Conservation (phyloP, 2,888 invertebrate species). For the Drosophila basisetae region DNA sequence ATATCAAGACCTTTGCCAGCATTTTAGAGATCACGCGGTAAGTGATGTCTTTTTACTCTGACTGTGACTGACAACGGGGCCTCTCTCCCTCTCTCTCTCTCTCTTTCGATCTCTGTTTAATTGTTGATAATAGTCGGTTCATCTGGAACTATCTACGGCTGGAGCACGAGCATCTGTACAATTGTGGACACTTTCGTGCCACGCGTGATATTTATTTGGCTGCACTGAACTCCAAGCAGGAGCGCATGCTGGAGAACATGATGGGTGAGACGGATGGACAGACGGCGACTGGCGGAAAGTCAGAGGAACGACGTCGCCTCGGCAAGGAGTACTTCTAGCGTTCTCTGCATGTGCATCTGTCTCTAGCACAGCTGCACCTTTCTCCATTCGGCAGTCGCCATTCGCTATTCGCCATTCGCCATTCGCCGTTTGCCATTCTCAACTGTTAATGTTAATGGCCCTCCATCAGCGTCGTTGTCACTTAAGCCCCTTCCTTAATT, state of each 20-base stretch:
- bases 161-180: slow-evolving; percentile 99
- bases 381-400: neutral
- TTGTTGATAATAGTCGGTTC: slow-evolving; percentile 88
- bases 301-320: slow-evolving; percentile 39
- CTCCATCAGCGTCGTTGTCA: slow-evolving; percentile 48
- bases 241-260: slow-evolving; percentile 93
- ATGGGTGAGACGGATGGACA: slow-evolving; percentile 95
- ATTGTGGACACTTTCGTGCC: slow-evolving; percentile 98
- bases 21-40: slow-evolving; percentile 95
- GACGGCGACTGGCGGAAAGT: slow-evolving; percentile 88
- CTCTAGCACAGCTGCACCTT: slow-evolving; percentile 27
- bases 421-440: slow-evolving; percentile 1
- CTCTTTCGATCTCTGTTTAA: too few species aligned
- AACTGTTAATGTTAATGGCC: slow-evolving; percentile 51
- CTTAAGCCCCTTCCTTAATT: slow-evolving; percentile 63
- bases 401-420: neutral
- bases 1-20: slow-evolving; percentile 91
- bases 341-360: neutral
- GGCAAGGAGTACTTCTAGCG: slow-evolving; percentile 65
- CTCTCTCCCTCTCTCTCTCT: neutral
- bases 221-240: slow-evolving; percentile 93
- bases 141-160: slow-evolving; percentile 99
- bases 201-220: slow-evolving; percentile 98
- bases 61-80: neutral
- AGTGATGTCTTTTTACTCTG: slow-evolving; percentile 8